Conservation (phyloP, 1,140 invertebrate genomes). For the Eurosta solidaginis region DNA sequence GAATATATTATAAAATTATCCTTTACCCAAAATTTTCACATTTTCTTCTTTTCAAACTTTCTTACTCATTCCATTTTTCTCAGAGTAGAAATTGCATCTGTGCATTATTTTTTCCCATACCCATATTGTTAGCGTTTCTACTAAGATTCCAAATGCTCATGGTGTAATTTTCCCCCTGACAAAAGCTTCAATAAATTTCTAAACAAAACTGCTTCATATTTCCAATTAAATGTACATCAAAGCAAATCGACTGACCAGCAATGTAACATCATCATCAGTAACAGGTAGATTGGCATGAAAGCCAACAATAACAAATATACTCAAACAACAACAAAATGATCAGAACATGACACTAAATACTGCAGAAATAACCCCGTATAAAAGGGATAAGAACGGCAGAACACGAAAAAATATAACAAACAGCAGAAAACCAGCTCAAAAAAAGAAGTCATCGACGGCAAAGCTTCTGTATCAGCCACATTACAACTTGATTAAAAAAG, state of each 20-base stretch:
- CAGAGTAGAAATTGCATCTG: too few relatives aligned
- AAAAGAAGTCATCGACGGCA: neutral
- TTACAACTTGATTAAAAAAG: conserved; percentile 28
- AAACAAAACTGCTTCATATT: neutral
- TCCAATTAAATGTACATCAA: conserved; percentile 24
- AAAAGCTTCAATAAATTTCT: too few relatives aligned
- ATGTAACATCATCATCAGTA: neutral
- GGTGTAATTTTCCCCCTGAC: too few relatives aligned
- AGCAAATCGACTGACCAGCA: conserved; percentile 16
- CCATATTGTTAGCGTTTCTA: too few relatives aligned
- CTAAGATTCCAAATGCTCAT: too few relatives aligned
- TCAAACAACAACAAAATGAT: neutral
- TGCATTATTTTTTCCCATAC: too few relatives aligned
- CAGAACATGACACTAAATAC: neutral
- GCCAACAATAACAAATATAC: neutral
- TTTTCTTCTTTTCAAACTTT: too few relatives aligned
- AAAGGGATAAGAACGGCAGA: neutral
- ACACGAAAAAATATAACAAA: neutral
- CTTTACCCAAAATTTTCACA: too few relatives aligned
- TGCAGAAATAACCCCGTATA: neutral
- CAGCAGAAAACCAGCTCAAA: neutral
- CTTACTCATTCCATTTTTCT: too few relatives aligned
- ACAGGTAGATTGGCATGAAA: neutral
- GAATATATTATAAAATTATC: too few relatives aligned
- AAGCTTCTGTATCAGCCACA: neutral